Percentiles rank a stretch among this genome's conserved stretches.
Evolutionary conservation across 2,888 invertebrate species (phyloP).

Genomic region (Blastobasis lacticolella): DNA sequence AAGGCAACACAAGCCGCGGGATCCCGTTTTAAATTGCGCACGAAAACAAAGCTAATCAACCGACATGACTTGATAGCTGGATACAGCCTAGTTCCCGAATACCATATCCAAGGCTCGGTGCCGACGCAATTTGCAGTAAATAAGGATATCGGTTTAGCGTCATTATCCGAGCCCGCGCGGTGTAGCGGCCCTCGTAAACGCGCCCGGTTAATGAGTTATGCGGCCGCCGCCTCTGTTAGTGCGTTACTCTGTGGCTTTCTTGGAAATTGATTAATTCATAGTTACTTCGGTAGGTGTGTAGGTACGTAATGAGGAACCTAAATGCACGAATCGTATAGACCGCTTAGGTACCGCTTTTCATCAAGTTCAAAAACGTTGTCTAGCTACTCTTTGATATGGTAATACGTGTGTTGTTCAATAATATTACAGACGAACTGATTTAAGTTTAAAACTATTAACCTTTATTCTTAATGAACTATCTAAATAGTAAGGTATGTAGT

Average conservation of each 20-base stretch:
- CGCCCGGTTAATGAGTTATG: conserved; percentile 35
- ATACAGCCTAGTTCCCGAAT: conserved; percentile 5
- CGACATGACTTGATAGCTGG: conserved; percentile 1
- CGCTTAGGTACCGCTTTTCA: too few species aligned
- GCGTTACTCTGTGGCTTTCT: conserved; percentile 25
- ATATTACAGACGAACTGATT: too few species aligned
- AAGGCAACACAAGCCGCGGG: neutral
- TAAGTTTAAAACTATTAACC: too few species aligned
- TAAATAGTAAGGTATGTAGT: too few species aligned
- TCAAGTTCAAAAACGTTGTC: too few species aligned
- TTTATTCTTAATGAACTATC: too few species aligned
- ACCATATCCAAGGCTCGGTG: conserved; percentile 6
- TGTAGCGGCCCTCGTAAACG: conserved; percentile 41
- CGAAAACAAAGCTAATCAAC: conserved; percentile 16
- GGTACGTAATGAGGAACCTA: too few species aligned
- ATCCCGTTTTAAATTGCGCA: neutral
- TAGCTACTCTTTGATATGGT: too few species aligned
- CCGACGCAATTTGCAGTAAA: conserved; percentile 68
- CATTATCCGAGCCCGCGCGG: conserved; percentile 49
- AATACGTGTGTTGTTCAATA: too few species aligned
- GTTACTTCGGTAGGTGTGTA: too few species aligned
- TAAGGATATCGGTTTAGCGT: conserved; percentile 68
- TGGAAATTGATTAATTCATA: conserved; percentile 33
- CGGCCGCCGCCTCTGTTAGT: conserved; percentile 18
- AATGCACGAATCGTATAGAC: too few species aligned